Base-by-base conservation (phyloP, 2,113 vertebrate genomes). In the Elgaria multicarinata region DNA sequence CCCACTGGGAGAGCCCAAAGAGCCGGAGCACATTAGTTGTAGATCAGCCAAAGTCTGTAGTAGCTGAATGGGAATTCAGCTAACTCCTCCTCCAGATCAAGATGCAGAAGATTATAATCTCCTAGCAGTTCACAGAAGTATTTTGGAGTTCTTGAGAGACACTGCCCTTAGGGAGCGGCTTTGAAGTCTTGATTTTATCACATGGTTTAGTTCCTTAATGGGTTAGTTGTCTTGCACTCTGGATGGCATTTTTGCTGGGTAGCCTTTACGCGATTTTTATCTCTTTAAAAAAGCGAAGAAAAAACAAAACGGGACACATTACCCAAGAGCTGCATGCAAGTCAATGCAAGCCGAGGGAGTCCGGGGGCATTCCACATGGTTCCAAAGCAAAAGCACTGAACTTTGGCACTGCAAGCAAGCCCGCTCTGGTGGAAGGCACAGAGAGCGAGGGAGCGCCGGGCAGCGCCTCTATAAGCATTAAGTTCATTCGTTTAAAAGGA, bases 181-280 rank as follows among this genome's bases (percentile, higher is more conserved):
- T 90, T 94, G 93, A 95, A 95, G 92, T 90, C 94, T n/a, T 89
- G 91, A 93, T 91, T 96, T 90, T 94, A 91, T 95, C 96, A 93
- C 92, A 94, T 77, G 91, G 94, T 92, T 95, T 91, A 90, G 87
- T 10, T 95, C 89, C 93, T 84, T 96, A 96, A 96, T 95, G 94
- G 95, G 93, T 86, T 95, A 87, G 46, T 55, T 78, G 75, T 91
- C 89, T 93, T 91, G 87, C 90, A 96, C 90, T 95, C 92, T 90
- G 91, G 90, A 92, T 90, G 76, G 90, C 90, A 95, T 94, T 94
- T 97, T 95, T 91, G 93, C 92, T 95, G 93, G 92, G 95, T 90
- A 93, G 83, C 90, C 93, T 96, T 96, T 93, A 92, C 84, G 91
- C 88, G 94, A 91, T 94, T 95, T 95, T 96, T 96, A 96, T 94